phyloP scores from a whole-genome alignment of 2,113 vertebrate genomes.

The Hemiprocne comata region DNA sequence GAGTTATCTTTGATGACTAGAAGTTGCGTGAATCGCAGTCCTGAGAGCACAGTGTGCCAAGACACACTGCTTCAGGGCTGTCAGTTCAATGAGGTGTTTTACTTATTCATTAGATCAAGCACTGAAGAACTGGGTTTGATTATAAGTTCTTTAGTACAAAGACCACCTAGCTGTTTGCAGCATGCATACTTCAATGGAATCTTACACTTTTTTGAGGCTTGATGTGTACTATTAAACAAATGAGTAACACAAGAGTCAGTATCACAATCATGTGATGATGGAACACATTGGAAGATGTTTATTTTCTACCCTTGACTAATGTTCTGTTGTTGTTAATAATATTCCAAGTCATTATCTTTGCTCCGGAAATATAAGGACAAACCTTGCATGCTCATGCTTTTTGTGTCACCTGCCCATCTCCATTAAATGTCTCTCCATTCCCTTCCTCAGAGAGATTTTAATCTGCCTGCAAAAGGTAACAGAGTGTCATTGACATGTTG shows the following conservation, averaged over 20 bases:
- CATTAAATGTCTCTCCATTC: not conserved
- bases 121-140: not conserved
- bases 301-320: not conserved
- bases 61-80: not conserved
- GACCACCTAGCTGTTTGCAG: not conserved
- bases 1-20: not conserved
- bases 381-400: not conserved
- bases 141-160: not conserved
- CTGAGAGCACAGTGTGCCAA: not conserved
- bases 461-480: conserved; percentile 31
- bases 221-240: not conserved
- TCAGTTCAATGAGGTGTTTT: not conserved
- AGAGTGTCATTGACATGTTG: not conserved
- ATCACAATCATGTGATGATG: not conserved
- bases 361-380: not conserved
- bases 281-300: not conserved
- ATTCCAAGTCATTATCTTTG: not conserved
- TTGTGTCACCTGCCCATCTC: not conserved
- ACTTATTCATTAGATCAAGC: not conserved
- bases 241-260: not conserved
- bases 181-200: not conserved
- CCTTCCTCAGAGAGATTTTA: conserved; percentile 18
- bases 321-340: not conserved
- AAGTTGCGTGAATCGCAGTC: not conserved
- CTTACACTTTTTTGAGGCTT: not conserved